These are phyloP conservation scores for Lithobates sylvaticus DNA, from an alignment of 2,797 vertebrate genomes.

Conservation along the genomic window DNA sequence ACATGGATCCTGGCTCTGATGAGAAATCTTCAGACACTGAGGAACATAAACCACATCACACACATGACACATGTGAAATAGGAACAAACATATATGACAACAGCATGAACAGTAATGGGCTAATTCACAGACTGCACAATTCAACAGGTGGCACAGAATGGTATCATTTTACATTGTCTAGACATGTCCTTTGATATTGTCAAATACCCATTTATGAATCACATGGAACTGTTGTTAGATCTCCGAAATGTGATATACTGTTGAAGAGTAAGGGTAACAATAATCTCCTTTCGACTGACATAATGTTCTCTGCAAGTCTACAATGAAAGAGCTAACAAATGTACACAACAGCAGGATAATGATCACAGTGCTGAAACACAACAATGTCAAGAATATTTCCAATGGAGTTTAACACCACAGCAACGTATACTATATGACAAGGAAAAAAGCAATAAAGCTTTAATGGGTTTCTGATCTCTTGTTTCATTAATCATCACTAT, in stretches of 20 bases:
- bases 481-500: too few species aligned
- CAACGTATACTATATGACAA: neutral
- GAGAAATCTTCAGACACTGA: slow-evolving; percentile 91
- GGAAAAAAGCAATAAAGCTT: neutral
- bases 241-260: neutral
- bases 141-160: neutral
- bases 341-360: neutral
- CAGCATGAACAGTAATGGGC: slow-evolving; percentile 57
- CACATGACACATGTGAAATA: slow-evolving; percentile 75
- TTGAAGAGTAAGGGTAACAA: neutral
- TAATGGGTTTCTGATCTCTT: neutral
- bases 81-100: slow-evolving; percentile 61
- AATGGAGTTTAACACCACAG: neutral
- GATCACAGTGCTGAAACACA: neutral
- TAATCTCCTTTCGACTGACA: neutral
- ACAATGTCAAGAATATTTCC: neutral
- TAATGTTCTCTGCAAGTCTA: neutral
- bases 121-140: slow-evolving; percentile 20
- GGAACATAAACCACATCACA: slow-evolving; percentile 79
- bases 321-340: neutral
- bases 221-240: neutral
- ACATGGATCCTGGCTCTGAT: slow-evolving; percentile 83
- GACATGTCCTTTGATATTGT: neutral
- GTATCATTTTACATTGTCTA: neutral
- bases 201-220: neutral